Evolutionary conservation across 2,888 invertebrate genomes (phyloP).

Genomic region (Amorpha juglandis): DNA sequence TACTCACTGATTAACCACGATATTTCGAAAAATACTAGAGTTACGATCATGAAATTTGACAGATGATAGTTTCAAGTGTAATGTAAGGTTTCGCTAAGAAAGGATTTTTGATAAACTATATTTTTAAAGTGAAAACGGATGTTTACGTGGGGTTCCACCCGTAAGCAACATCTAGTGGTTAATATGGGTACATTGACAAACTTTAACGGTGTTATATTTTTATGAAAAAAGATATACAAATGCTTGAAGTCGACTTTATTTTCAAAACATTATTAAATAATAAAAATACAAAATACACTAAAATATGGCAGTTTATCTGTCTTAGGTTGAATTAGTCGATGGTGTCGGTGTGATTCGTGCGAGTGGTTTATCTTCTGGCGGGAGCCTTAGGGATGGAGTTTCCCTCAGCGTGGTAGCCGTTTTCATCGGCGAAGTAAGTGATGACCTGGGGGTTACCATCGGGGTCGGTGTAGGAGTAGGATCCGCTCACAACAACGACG

Average conservation of each 20-base stretch:
- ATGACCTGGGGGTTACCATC: conserved; percentile 82
- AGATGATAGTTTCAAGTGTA: no score
- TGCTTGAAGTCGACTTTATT: conserved; percentile 9
- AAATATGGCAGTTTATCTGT: neutral
- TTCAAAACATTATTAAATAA: neutral
- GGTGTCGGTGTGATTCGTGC: neutral
- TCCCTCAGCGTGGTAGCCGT: conserved; percentile 86
- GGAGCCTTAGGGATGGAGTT: conserved; percentile 84
- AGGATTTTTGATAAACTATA: no score
- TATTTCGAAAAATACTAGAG: no score
- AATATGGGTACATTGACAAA: neutral
- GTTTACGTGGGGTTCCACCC: no score
- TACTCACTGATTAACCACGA: no score
- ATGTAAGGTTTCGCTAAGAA: no score
- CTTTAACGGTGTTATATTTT: no score
- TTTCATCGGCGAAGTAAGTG: conserved; percentile 85
- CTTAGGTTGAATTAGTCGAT: neutral
- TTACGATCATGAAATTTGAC: no score
- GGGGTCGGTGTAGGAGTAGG: conserved; percentile 80
- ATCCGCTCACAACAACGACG: conserved; percentile 85
- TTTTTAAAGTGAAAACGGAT: no score
- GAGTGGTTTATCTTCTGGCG: conserved; percentile 48
- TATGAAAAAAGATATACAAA: neutral
- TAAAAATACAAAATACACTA: neutral
- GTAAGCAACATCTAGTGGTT: no score